Evolutionary conservation across 1,140 invertebrate species (phyloP).

Genomic region (Rhizoglyphus robini): DNA sequence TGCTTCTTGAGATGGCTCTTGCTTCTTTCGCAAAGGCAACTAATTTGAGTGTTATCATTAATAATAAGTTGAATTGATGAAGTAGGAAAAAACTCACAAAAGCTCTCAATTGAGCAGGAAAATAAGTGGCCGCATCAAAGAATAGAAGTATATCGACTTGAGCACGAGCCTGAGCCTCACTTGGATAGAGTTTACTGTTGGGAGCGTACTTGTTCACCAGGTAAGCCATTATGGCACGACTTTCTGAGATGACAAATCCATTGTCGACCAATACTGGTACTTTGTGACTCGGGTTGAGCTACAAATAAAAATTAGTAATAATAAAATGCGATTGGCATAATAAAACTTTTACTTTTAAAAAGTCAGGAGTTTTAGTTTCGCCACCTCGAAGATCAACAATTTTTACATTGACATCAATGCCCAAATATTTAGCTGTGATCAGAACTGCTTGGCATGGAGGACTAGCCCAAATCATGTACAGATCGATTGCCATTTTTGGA

Average conservation of each 20-base stretch:
- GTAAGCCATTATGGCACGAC: constrained; percentile 24
- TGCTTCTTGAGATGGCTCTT: background rate
- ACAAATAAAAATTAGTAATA: constrained; percentile 37
- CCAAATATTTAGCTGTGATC: constrained; percentile 42
- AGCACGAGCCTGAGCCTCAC: constrained; percentile 41
- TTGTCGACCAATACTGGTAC: constrained; percentile 52
- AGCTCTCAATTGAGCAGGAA: constrained; percentile 33
- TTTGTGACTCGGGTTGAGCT: constrained; percentile 55
- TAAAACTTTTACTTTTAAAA: too few relatives aligned
- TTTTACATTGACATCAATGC: constrained; percentile 53
- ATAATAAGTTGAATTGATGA: too few relatives aligned
- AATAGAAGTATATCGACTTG: constrained; percentile 54
- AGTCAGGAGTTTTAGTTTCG: constrained; percentile 54
- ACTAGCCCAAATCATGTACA: constrained; percentile 22
- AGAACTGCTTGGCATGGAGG: constrained; percentile 24
- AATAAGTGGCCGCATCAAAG: constrained; percentile 41
- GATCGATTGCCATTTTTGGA: constrained; percentile 23
- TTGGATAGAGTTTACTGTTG: constrained; percentile 45
- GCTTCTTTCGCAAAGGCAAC: too few relatives aligned
- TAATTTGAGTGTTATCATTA: too few relatives aligned
- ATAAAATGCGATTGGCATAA: too few relatives aligned
- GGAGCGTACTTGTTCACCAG: constrained; percentile 43
- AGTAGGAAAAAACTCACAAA: too few relatives aligned
- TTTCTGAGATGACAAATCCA: constrained; percentile 37
- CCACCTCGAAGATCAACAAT: constrained; percentile 47